Percentiles rank a stretch among this genome's conserved stretches.
These are phyloP conservation scores for Sebastes vulpes DNA, from an alignment of 2,797 vertebrate species.

Conservation along the genomic window DNA sequence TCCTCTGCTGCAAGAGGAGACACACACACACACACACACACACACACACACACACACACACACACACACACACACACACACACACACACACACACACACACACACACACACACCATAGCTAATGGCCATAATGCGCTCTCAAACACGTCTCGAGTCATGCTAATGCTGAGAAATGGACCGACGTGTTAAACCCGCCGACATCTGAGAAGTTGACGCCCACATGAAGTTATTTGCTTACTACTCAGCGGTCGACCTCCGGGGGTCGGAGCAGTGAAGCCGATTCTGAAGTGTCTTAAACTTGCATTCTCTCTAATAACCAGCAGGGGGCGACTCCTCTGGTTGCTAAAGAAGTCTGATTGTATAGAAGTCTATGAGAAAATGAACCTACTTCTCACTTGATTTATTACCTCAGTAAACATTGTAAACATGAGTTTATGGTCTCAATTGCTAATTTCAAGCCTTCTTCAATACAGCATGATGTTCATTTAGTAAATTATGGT, in stretches of 20 bases:
- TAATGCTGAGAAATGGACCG: constrained; percentile 59
- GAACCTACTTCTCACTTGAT: too few relatives aligned
- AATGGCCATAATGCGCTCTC: constrained; percentile 79
- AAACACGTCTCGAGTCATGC: constrained; percentile 71
- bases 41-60: neutral
- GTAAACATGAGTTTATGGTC: too few relatives aligned
- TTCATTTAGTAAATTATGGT: too few relatives aligned
- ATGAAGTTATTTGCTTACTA: constrained; percentile 38
- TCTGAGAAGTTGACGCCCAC: constrained; percentile 45
- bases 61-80: constrained; percentile 1
- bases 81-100: neutral
- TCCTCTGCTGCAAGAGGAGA: constrained; percentile 60
- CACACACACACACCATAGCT: constrained; percentile 57
- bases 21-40: neutral
- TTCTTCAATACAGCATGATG: too few relatives aligned
- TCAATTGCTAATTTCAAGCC: too few relatives aligned
- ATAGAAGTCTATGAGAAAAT: too few relatives aligned
- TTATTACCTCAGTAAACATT: too few relatives aligned
- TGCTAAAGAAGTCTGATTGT: too few relatives aligned
- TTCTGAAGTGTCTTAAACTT: rapidly evolving
- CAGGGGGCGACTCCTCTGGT: too few relatives aligned
- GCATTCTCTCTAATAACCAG: rapidly evolving
- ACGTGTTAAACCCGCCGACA: constrained; percentile 52
- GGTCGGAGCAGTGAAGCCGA: too few relatives aligned
- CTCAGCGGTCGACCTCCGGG: neutral